Evolutionary conservation across 2,888 invertebrate species (phyloP), one percentile per base, ranked within the genome.

Genomic region (Brachypalpus laphriformis): DNA sequence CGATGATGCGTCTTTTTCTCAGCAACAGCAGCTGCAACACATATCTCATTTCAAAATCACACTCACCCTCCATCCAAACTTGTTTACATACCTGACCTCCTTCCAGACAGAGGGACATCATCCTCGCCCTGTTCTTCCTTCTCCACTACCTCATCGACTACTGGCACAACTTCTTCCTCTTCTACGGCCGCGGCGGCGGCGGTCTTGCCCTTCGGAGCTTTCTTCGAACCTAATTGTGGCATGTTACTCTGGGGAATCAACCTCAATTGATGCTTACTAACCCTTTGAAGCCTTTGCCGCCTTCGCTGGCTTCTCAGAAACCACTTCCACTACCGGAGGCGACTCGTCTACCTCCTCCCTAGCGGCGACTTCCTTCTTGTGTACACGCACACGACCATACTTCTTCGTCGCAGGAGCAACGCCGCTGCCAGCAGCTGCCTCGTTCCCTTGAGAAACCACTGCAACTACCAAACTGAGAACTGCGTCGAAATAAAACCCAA

Each of bases 341-440:
- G 71, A 31, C 54, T 82, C 78, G 18, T 71, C 71, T 16, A 47
- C 65, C 45, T 82, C 82, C 16, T 72, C 82, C 40, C 45, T 65
- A 5, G 25, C 25, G 25, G 25, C n/a, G 3, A n/a, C n/a, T 45
- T 82, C 78, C 14, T 78, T 83, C 47, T 83, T 83, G 1, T 18
- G 18, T 11, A 40, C 68, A 25, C 83, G 70, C 11, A 9, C 31
- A 31, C 83, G 72, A 18, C 83, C 80, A 14, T 80, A 74, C 56
- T 83, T 83, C 1, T 47, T 6, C 9, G 71, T 28, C 8, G 66
- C 37, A 49, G 54, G 28, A 8, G 20, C 71, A 40, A 8, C 68
- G 3, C 40, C 65, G n/a, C 42, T 37, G n/a, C 28, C 49, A 22
- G 45, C 65, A 6, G 25, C 34, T 37, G 34, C 25, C 14, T 59